Base-by-base conservation (phyloP, 2,888 invertebrate genomes). In the Cheilosia vulpina region DNA sequence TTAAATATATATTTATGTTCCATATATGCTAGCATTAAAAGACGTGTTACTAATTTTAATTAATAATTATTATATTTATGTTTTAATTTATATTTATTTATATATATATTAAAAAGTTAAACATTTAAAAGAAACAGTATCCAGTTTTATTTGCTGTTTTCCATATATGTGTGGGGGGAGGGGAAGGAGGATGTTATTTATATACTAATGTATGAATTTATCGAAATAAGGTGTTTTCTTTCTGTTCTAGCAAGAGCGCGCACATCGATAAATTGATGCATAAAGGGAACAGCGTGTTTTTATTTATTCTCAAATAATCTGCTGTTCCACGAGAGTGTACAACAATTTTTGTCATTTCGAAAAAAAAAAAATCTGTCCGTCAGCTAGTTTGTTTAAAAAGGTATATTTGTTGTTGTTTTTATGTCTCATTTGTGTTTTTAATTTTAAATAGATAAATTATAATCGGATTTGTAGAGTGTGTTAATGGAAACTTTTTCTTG, bases 71-170 rank as follows among this genome's bases (percentile, higher is more conserved):
- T 81, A 78, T 88, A 77, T 79, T 88, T 87, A 66, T 88, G 87
- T 81, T 81, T 88, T 83, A 87, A 87, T 76, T 87, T 87, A 75
- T 87, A 83, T 58, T 76, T 88, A 80, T 87, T 85, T 82, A 80
- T 87, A 88, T 87, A 88, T 85, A 81, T 85, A 77, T 85, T 85
- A 81, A 81, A 85, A 85, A 85, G 80, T 81, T 85, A 81, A 85
- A 85, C 85, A 85, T 85, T 85, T 85, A 85, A 85, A 85, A 81
- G 85, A 85, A 85, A 85, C 85, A 81, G 81, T 85, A 85, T 85
- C 77, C 85, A 85, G 72, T 77, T 76, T 82, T 58, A 82, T 72
- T 63, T 79, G 41, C 45, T 77, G 71, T 81, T 63, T 45, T 73
- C 53, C 66, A 71, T 27, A 1, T 50, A 6, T 43, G 45, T 47